phyloP scores from a whole-genome alignment of 2,888 invertebrate species.

The Eristalis pertinax region DNA sequence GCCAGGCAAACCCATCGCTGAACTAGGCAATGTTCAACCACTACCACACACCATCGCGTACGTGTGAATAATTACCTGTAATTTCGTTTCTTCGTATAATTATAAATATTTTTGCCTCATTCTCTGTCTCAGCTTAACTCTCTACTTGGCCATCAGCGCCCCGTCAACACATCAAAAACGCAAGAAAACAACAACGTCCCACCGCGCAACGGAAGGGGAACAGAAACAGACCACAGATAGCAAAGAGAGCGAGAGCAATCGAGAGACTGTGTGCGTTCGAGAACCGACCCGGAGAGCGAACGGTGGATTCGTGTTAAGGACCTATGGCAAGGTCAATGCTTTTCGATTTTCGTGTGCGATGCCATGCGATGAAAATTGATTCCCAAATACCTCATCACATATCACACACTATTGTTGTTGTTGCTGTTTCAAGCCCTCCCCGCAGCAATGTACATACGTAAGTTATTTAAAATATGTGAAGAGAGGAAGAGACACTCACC shows the following conservation, averaged over 20 bases:
- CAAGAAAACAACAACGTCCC: conserved; percentile 11
- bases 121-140: not conserved
- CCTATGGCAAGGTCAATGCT: conserved; percentile 76
- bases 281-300: conserved; percentile 40
- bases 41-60: conserved; percentile 9
- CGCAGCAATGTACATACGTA: not conserved
- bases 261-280: conserved; percentile 12
- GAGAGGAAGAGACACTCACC: conserved; percentile 72
- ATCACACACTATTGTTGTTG: not conserved
- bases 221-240: not conserved
- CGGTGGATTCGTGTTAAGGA: conserved; percentile 69
- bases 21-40: not conserved
- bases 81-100: conserved; percentile 63
- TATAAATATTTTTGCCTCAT: conserved; percentile 41
- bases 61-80: conserved; percentile 71
- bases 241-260: conserved; percentile 36
- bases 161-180: conserved; percentile 38
- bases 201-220: not conserved
- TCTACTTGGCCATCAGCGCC: conserved; percentile 28
- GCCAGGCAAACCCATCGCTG: not conserved
- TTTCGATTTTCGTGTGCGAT: conserved; percentile 71
- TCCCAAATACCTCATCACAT: conserved; percentile 1
- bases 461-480: not conserved
- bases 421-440: not conserved
- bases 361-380: conserved; percentile 50